phyloP scores from a whole-genome alignment of 1,140 invertebrate genomes.

The Anthonomus grandis region DNA sequence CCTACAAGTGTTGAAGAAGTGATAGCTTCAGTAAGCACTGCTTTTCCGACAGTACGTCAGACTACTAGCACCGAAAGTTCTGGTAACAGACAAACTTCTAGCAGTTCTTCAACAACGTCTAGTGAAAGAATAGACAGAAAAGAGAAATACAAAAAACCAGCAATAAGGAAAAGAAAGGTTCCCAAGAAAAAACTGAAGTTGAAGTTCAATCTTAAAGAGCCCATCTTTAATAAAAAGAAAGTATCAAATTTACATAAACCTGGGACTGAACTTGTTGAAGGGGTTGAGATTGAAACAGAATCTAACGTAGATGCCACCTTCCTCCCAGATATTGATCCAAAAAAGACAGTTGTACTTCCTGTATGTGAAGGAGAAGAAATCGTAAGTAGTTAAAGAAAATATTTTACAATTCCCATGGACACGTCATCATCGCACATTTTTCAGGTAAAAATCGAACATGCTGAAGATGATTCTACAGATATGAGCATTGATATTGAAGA shows the following conservation, averaged over 20 bases:
- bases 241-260: too few species aligned
- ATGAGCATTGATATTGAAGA: constrained; percentile 58
- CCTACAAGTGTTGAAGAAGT: constrained; percentile 55
- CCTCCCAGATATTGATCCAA: constrained; percentile 24
- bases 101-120: constrained; percentile 7
- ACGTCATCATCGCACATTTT: constrained; percentile 14
- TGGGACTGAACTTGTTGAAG: too few species aligned
- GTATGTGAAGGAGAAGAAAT: constrained; percentile 59
- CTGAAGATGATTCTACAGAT: constrained; percentile 54
- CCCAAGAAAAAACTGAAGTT: constrained; percentile 16
- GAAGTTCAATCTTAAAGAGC: constrained; percentile 30
- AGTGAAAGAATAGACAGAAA: not conserved
- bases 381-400: constrained; percentile 45
- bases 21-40: constrained; percentile 54
- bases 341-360: too few species aligned
- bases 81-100: constrained; percentile 25
- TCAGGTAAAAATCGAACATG: constrained; percentile 46
- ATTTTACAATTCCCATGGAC: too few species aligned
- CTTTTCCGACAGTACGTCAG: constrained; percentile 49
- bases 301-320: constrained; percentile 23
- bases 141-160: constrained; percentile 11
- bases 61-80: constrained; percentile 7
- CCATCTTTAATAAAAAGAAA: too few species aligned
- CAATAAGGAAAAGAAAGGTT: not conserved
- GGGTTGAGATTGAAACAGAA: too few species aligned